phyloP scores from a whole-genome alignment of 2,113 vertebrate species.

The Aegithalos caudatus region DNA sequence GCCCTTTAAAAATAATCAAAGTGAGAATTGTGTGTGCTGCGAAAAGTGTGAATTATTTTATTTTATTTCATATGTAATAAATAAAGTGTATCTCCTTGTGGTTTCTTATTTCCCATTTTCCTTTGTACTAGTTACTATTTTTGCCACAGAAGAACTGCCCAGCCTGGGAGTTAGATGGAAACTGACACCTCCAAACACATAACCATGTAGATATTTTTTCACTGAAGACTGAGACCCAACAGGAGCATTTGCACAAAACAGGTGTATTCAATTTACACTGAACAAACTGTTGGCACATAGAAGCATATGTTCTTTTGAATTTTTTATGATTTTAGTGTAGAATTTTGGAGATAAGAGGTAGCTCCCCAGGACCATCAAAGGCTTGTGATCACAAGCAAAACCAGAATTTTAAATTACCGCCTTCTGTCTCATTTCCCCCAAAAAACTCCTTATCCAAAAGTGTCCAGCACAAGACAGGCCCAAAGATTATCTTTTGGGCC shows the following conservation, averaged over 20 bases:
- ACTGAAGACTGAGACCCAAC: neutral
- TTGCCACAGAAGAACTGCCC: neutral
- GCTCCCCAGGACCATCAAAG: neutral
- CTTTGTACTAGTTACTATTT: neutral
- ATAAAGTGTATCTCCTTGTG: neutral
- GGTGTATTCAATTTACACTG: neutral
- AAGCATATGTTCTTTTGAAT: neutral
- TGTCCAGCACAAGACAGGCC: neutral
- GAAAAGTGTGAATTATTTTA: neutral
- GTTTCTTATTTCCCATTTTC: neutral
- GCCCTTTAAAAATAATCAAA: slow-evolving; percentile 27
- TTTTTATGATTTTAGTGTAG: neutral
- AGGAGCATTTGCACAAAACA: neutral
- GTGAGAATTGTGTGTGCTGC: neutral
- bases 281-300: neutral
- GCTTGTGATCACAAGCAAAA: neutral
- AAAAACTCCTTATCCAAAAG: neutral
- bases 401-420: neutral
- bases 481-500: neutral
- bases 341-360: neutral
- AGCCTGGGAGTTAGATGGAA: neutral
- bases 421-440: neutral
- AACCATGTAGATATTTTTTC: neutral
- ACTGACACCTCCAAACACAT: neutral
- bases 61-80: neutral